Evolutionary conservation across 2,113 vertebrate genomes (phyloP), one percentile per base, ranked within the genome.

Genomic region (Spermophilus dauricus): DNA sequence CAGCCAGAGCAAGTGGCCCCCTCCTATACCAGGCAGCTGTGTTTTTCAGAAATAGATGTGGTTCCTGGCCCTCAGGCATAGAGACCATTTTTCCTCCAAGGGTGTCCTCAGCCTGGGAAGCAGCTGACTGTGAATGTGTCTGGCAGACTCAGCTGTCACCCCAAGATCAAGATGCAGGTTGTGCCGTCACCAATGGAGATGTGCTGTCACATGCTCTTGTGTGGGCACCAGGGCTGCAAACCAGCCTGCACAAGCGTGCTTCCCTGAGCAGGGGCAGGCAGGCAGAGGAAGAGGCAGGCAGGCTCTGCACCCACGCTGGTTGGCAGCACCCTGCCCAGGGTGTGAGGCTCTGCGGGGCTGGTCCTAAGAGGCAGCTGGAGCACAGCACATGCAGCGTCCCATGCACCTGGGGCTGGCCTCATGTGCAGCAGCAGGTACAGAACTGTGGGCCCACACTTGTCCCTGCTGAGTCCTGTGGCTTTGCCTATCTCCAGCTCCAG

Each of bases 391-490:
- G 45, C 51, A 20, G 34, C 65, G 12, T 34, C 3, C 22, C 4
- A 5, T 10, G 14, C 26, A 11, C 91, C 4, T 0, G 37, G 51
- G 26, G n/a, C 5, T 24, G 5, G 9, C 22, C 65, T n/a, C 0
- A 16, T 8, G 4, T 0, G 37, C 81, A 18, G 17, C 26, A 0
- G 9, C 13, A 10, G 85, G 4, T 5, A 13, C 10, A 4, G 14
- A 5, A 0, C 53, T 1, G 0, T 1, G n/a, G n/a, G 5, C 37
- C 22, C 12, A 8, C 20, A 22, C 56, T 58, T 2, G 1, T 58
- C 20, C 56, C 56, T 58, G 56, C 56, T 24, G 56, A 22, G 56
- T 58, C 28, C 81, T 37, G 42, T 16, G 37, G 4, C 34, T 8
- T 9, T 2, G 20, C 16, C 12, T 17, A 7, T 48, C n/a, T 56